These are phyloP conservation scores for Perdix hodgsoniae DNA, from an alignment of 2,797 vertebrate species.

Conservation along the genomic window DNA sequence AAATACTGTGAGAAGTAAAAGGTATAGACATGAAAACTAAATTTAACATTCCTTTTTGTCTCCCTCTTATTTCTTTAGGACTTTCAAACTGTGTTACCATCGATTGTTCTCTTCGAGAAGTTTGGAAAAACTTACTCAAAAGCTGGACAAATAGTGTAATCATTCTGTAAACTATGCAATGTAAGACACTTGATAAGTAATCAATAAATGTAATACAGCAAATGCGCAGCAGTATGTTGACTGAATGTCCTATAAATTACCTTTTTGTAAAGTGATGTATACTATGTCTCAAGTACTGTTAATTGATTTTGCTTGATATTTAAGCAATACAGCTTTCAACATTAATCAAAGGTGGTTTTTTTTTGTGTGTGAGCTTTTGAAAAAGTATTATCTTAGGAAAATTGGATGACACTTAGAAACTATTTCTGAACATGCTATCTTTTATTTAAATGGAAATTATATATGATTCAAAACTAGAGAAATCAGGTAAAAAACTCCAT, in stretches of 20 bases:
- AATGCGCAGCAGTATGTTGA: neutral
- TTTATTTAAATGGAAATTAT: neutral
- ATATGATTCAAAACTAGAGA: neutral
- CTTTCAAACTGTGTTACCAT: slow-evolving; percentile 82
- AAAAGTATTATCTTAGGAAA: neutral
- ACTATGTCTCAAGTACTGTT: neutral
- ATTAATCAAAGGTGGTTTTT: neutral
- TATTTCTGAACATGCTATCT: neutral
- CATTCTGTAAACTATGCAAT: neutral
- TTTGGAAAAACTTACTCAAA: slow-evolving; percentile 83
- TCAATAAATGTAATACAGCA: slow-evolving; percentile 42
- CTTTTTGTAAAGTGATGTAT: neutral
- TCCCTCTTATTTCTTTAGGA: slow-evolving; percentile 77
- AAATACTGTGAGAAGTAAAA: neutral
- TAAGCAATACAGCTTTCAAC: neutral
- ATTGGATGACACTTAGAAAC: neutral
- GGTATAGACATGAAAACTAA: neutral
- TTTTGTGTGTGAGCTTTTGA: rapidly evolving
- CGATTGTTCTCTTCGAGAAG: slow-evolving; percentile 82
- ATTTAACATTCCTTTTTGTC: neutral
- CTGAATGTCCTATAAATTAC: neutral
- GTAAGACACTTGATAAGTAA: neutral
- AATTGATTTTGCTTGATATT: neutral
- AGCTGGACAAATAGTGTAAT: slow-evolving; percentile 80
- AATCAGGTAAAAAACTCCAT: neutral